Base-by-base conservation (phyloP, 2,113 vertebrate species). In the Pseudorectes ferrugineus region DNA sequence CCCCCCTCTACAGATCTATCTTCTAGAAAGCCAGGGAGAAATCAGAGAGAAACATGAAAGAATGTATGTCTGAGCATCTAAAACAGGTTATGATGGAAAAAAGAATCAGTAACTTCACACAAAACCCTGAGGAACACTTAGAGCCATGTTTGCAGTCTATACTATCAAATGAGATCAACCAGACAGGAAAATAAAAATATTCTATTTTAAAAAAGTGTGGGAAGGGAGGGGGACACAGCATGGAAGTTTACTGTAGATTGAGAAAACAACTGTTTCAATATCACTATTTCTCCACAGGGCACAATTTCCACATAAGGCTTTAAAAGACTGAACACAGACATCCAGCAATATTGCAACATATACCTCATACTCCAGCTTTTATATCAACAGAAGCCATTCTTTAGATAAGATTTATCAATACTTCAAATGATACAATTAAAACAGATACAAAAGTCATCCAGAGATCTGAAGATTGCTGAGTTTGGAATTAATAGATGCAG, bases 51-150 rank as follows among this genome's bases (percentile, higher is more conserved):
- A 87, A n/a, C 31, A 25, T 1, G 4, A 25, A 52, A 63, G 14
- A 76, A 61, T 0, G 0, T n/a, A 29, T 1, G 8, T 31, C 43
- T 3, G 8, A 88, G 33, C 9, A 8, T 31, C 36, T 55, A 28
- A 48, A 92, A 29, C 6, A 46, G 36, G 24, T 17, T 42, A 18
- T 0, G 22, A 55, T 10, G 12, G 8, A 17, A 80, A 74, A 49
- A 68, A 40, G 51, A 42, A 4, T 7, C 28, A 45, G 26, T 48
- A 51, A 55, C 35, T 88, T 70, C 29, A 45, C 43, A 45, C 11
- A 91, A 72, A 76, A 22, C 8, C 19, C 10, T 18, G 29, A 23
- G 7, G 46, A 83, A 46, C 26, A 46, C 13, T 55, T 40, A n/a
- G 20, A 48, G 20, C 18, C 17, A 48, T 6, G 48, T 61, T 68